These are phyloP conservation scores for Bimastos eiseni DNA, from an alignment of 2,888 invertebrate genomes.

Conservation along the genomic window DNA sequence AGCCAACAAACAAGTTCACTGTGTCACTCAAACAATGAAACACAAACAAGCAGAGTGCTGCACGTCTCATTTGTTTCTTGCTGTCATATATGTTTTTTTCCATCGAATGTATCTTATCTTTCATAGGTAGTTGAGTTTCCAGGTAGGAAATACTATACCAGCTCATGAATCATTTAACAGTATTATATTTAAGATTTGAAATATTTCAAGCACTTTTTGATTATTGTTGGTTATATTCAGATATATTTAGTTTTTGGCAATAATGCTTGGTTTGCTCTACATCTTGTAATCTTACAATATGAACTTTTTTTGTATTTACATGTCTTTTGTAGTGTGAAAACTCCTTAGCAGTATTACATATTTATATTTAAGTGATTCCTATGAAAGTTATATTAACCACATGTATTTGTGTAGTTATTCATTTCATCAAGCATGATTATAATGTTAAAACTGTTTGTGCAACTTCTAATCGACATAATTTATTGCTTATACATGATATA, in stretches of 20 bases:
- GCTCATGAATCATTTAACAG: background rate
- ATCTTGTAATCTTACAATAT: background rate
- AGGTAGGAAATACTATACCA: background rate
- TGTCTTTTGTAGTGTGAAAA: background rate
- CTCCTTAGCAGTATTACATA: background rate
- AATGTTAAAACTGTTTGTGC: background rate
- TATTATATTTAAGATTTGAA: background rate
- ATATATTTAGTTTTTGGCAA: background rate
- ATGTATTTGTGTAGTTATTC: background rate
- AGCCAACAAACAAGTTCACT: too few species aligned
- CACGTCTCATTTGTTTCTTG: background rate
- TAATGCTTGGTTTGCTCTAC: background rate
- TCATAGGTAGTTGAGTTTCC: background rate
- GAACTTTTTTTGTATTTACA: background rate
- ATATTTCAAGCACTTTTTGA: background rate
- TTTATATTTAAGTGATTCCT: background rate
- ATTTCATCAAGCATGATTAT: background rate
- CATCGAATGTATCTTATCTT: background rate
- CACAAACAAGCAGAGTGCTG: too few species aligned
- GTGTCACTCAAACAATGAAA: too few species aligned
- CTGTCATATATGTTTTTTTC: background rate
- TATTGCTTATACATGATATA: background rate
- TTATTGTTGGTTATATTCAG: background rate
- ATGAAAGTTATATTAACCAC: background rate
- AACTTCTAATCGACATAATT: background rate